These are phyloP conservation scores for Ictalurus punctatus DNA, from an alignment of 2,113 vertebrate species.

Conservation along the genomic window DNA sequence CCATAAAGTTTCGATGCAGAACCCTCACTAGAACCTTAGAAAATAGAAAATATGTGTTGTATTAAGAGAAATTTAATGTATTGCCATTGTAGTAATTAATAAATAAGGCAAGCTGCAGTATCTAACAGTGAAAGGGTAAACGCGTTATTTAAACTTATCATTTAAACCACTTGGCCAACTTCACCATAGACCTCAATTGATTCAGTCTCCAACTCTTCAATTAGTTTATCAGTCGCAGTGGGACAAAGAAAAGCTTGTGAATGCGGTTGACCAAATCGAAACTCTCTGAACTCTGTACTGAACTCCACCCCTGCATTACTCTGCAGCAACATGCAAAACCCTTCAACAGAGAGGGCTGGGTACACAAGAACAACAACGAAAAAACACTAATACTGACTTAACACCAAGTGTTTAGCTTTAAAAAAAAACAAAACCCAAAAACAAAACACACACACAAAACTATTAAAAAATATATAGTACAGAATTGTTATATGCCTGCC, in stretches of 20 bases:
- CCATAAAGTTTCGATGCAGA: not conserved
- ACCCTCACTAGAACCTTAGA: not conserved
- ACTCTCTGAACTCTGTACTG: not conserved
- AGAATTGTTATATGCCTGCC: not conserved
- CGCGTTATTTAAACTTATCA: not conserved
- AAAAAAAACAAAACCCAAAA: not conserved
- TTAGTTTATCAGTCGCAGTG: not conserved
- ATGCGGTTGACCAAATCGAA: not conserved
- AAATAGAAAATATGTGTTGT: not conserved
- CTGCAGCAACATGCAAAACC: slow-evolving; percentile 2
- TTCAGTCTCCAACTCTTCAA: not conserved
- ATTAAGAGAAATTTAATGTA: not conserved
- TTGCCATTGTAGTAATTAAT: not conserved
- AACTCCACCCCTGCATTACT: not conserved
- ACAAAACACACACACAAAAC: not conserved
- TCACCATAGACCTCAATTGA: too few species aligned
- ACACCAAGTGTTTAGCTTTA: not conserved
- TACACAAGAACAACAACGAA: not conserved
- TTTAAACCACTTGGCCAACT: not conserved
- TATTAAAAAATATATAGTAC: not conserved
- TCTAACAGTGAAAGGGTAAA: not conserved
- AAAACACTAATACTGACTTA: not conserved
- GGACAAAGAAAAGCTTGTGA: not conserved
- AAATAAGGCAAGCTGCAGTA: not conserved
- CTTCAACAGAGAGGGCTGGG: not conserved